Conservation (phyloP, 2,113 vertebrate species). For the Artemisiospiza belli region DNA sequence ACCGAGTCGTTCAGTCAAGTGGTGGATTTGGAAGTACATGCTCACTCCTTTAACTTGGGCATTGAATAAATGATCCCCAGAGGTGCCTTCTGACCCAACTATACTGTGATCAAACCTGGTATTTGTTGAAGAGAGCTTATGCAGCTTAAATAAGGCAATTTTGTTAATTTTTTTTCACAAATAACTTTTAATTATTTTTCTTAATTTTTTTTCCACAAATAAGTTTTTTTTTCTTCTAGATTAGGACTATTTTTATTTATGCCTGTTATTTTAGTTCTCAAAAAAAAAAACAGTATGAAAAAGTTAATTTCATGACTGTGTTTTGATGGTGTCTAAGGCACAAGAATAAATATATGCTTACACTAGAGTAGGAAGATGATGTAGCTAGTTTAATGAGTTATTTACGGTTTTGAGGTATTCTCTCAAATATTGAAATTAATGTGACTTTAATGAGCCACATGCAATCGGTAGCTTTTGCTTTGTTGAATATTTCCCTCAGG, state of each 20-base stretch:
- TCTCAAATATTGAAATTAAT: conserved; percentile 15
- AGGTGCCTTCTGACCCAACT: accelerated
- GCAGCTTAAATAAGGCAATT: not conserved
- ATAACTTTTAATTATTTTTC: not conserved
- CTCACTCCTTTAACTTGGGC: not conserved
- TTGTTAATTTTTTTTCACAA: not conserved
- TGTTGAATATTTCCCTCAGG: not conserved
- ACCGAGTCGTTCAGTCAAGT: not conserved
- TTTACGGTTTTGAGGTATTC: not conserved
- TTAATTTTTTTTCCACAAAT: not conserved
- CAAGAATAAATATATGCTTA: not conserved
- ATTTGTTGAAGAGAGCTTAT: not conserved
- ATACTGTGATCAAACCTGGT: not conserved
- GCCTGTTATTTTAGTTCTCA: not conserved
- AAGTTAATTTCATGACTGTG: not conserved
- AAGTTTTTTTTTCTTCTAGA: not conserved
- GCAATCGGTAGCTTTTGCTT: not conserved
- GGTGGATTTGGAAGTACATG: not conserved
- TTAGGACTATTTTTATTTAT: not conserved
- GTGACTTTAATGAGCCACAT: conserved; percentile 11
- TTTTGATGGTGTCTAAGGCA: not conserved
- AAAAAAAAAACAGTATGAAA: not conserved
- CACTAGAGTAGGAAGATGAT: not conserved
- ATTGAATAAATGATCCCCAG: not conserved
- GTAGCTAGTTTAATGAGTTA: conserved; percentile 2